Base-by-base conservation (phyloP, 2,113 vertebrate species). In the Panthera uncia region DNA sequence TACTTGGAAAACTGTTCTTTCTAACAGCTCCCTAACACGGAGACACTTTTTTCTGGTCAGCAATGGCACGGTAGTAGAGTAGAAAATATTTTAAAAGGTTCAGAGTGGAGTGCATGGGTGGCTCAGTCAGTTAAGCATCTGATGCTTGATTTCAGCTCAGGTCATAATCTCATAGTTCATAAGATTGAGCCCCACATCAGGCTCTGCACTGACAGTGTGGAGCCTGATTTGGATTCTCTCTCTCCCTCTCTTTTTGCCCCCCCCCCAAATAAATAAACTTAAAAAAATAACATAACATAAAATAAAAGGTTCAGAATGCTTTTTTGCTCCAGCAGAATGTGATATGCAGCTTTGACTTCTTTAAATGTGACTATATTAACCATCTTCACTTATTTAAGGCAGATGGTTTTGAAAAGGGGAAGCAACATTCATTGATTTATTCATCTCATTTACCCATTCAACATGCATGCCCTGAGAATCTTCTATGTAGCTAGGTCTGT, bases 361-460 rank as follows among this genome's bases (percentile, higher is more conserved):
- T 78, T 80, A 89, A 84, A 80, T 8, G 36, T 92, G 11, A 29
- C 50, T 36, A 57, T 69, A 50, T 87, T 92, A 73, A 89, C 31
- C 29, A 69, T 45, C 65, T 55, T 50, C 25, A 86, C 33, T 76
- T 63, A 89, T 57, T 65, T 93, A 87, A 87, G 8, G 50, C 61
- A 96, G 71, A 50, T 87, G 45, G 63, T 78, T 91, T 95, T 93
- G n/a, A 93, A 95, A 96, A 50, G 65, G 87, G 38, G 74, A 78
- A 79, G 36, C 27, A 88, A 45, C 27, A 84, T 95, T 90, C 55
- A 83, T 48, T 95, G 69, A 74, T 83, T 95, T 63, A 74, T 83
- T 93, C 57, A 83, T 95, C 41, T 83, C 25, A 63, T 81, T 84
- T n/a, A 61, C 31, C 89, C 38, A 38, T 91, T 96, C 61, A 94